Evolutionary conservation across 2,797 vertebrate genomes (phyloP), one percentile per base, ranked within the genome.

Genomic region (Aulostomus chinensis): DNA sequence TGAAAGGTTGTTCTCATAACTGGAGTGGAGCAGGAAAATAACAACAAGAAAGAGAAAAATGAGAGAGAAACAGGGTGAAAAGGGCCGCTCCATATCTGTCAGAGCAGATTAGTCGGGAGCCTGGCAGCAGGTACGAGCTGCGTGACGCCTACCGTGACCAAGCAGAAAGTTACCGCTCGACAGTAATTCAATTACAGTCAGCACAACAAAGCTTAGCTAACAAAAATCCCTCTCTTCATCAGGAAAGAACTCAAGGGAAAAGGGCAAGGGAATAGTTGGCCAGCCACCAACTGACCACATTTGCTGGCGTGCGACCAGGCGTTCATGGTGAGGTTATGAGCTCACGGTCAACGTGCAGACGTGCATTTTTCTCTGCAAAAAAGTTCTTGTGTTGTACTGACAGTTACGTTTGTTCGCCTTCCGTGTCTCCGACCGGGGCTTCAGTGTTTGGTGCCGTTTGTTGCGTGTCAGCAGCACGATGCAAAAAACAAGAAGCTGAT

Each of bases 21-120:
- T 5, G 70, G 68, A 60, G 60, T 24, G 58, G 65, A 66, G 63
- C 54, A 77, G 75, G 70, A 81, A 78, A 78, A 85, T 63, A 81
- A 87, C 70, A 80, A 85, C 83, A 88, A 77, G 68, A 88, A 72
- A 73, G 78, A 65, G 42, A 62, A 70, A 63, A 80, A 74, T 51
- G 75, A 75, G 59, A 59, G 54, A 74, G 76, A 75, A 83, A 60
- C 48, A n/a, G 40, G 77, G 70, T 76, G 71, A 69, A 81, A 77
- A 76, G 78, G 52, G 76, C 76, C 71, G 79, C 62, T 88, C 78
- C 70, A 88, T 65, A 88, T 90, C 77, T 85, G 86, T 87, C 82
- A 55, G 63, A 54, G 22, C 15, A 14, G 40, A 89, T 89, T 82
- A 87, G 64, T 26, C 4, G 40, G 48, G 66, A 68, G 73, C 45